Percentiles rank a stretch among this genome's conserved stretches.
These are phyloP conservation scores for Acanthornis magna DNA, from an alignment of 2,797 vertebrate genomes.

Conservation along the genomic window DNA sequence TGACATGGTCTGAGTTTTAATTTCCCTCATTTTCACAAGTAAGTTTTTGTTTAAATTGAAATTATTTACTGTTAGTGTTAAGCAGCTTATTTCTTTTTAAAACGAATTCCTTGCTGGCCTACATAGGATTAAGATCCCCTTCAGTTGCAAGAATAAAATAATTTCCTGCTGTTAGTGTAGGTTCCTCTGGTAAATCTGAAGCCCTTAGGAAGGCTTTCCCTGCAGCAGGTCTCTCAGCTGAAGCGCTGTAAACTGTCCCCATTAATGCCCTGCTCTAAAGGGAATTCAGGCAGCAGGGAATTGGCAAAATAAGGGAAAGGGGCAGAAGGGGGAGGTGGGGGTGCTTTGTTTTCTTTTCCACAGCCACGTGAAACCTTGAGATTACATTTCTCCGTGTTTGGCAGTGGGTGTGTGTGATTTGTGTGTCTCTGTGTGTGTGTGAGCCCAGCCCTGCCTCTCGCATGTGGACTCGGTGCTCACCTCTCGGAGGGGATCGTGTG, in stretches of 20 bases:
- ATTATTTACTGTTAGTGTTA: background rate
- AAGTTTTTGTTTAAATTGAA: background rate
- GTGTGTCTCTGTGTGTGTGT: background rate
- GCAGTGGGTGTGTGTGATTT: background rate
- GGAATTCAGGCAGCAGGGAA: background rate
- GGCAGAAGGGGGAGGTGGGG: background rate
- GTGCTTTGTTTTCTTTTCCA: background rate
- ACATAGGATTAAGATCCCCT: background rate
- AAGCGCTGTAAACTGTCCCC: background rate
- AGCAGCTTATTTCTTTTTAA: background rate
- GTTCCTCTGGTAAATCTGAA: background rate
- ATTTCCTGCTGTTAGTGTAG: background rate
- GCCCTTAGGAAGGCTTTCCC: background rate
- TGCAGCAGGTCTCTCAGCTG: background rate
- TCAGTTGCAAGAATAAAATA: background rate
- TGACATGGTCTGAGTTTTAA: background rate
- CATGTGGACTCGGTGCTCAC: background rate
- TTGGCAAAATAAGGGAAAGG: background rate
- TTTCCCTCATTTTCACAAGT: background rate
- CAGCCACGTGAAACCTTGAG: background rate
- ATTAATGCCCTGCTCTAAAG: background rate
- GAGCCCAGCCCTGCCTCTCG: background rate
- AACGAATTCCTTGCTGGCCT: background rate
- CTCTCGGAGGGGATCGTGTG: constrained; percentile 18
- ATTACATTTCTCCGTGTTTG: background rate